phyloP scores from a whole-genome alignment of 2,888 invertebrate species.

The Odiellus spinosus region DNA sequence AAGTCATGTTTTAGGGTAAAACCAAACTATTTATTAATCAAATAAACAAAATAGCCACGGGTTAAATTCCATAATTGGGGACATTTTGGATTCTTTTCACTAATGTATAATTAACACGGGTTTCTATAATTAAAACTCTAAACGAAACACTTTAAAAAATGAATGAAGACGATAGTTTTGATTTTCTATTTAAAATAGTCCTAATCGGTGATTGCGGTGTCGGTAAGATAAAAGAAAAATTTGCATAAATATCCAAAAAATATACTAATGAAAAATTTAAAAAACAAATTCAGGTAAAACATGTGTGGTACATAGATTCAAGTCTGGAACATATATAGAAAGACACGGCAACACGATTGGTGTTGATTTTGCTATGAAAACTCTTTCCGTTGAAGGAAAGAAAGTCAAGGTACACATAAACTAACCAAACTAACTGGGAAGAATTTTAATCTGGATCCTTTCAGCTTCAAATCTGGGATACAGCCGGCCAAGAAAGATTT shows the following conservation, averaged over 20 bases:
- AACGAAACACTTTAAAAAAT: neutral
- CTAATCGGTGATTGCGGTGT: slow-evolving; percentile 49
- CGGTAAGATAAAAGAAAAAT: too few species aligned
- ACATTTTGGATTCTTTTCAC: too few species aligned
- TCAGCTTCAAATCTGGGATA: slow-evolving; percentile 91
- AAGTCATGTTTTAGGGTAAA: too few species aligned
- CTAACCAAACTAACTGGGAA: neutral
- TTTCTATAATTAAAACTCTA: too few species aligned
- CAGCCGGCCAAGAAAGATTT: slow-evolving; percentile 90
- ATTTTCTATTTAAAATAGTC: slow-evolving; percentile 88
- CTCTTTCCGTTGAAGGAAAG: slow-evolving; percentile 78
- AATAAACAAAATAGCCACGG: too few species aligned
- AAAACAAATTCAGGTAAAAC: slow-evolving; percentile 71
- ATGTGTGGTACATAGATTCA: slow-evolving; percentile 85
- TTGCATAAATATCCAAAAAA: too few species aligned
- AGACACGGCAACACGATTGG: slow-evolving; percentile 92
- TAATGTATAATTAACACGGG: too few species aligned
- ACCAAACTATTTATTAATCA: too few species aligned
- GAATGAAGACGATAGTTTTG: slow-evolving; percentile 44
- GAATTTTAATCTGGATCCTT: slow-evolving; percentile 19
- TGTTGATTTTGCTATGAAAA: slow-evolving; percentile 98
- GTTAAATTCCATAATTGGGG: too few species aligned
- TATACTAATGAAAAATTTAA: too few species aligned
- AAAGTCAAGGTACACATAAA: slow-evolving; percentile 61
- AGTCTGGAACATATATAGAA: slow-evolving; percentile 87